Evolutionary conservation across 2,113 vertebrate species (phyloP), one percentile per base, ranked within the genome.

Genomic region (Podarcis cretensis): DNA sequence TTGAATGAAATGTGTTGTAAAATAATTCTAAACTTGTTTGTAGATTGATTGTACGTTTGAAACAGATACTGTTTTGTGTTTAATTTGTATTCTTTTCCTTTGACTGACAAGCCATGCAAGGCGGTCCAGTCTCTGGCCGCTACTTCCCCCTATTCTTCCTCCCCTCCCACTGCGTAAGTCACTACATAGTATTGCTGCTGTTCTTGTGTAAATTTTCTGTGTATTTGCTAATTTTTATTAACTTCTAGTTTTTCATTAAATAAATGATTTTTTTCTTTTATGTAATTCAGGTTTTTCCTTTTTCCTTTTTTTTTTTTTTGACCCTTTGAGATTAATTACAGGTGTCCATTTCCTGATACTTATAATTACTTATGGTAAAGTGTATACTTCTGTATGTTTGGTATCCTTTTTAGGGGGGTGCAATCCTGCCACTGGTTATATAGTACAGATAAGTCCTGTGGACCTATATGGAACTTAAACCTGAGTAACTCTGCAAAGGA

Each of bases 171-270:
- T 94, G 95, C 95, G 95, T 96, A 96, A 95, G 96, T 98, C 97
- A 98, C 98, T 97, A 97, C 96, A 97, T 97, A 97, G 97, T 96
- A 97, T 98, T 97, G 97, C 97, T 98, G 97, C 98, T 98, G 97
- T 97, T 97, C 81, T 69, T 96, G 96, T 98, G 96, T 97, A 96
- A 96, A 95, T 96, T 96, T 96, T 96, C 92, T 96, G 96, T 97
- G 95, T 98, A 96, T 97, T 97, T 97, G 96, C 97, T 98, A 97
- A 98, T 98, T 98, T 97, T 97, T 97, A 97, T 97, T 98, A 98
- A 97, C 97, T 98, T 99, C 98, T 98, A 98, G 97, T 98, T 99
- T 99, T 98, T 98, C 98, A 98, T 99, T 98, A 98, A 99, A 99
- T 99, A 98, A 99, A 99, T 97, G 96, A 97, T 97, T 98, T 98